A percentile compares a stretch with the other conserved stretches of the same genome.
These are phyloP conservation scores for Pangasius djambal DNA, from an alignment of 2,797 vertebrate species.

Conservation along the genomic window DNA sequence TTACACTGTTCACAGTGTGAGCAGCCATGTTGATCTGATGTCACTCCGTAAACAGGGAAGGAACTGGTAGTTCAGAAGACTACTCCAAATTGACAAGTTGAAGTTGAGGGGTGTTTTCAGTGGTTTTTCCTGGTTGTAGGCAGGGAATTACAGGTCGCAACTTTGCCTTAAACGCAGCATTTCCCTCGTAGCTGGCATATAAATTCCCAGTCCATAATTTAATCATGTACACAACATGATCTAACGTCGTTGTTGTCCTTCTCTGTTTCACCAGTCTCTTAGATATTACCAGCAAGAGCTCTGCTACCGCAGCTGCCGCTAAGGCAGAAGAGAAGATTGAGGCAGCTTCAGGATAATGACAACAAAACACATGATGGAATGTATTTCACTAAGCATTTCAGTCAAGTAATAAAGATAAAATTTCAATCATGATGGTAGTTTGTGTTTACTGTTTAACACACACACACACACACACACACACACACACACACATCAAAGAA, in stretches of 20 bases:
- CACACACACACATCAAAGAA: neutral
- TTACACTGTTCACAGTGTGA: too few relatives aligned
- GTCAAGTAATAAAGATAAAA: neutral
- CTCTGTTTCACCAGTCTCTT: neutral
- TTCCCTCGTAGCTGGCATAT: neutral
- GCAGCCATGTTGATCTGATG: too few relatives aligned
- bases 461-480: neutral
- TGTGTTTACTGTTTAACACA: neutral
- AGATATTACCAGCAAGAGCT: too few relatives aligned
- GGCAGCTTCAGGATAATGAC: rapidly evolving
- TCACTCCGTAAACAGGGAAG: neutral
- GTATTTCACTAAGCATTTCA: neutral
- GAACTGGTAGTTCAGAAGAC: too few relatives aligned
- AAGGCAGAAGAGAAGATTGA: neutral
- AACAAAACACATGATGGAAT: neutral
- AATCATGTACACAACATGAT: neutral
- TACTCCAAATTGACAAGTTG: too few relatives aligned
- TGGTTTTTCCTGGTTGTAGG: neutral
- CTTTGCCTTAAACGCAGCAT: neutral
- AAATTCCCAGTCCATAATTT: neutral
- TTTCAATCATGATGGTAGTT: neutral
- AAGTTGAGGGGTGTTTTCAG: too few relatives aligned
- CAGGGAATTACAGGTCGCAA: neutral
- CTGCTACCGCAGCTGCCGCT: too few relatives aligned
- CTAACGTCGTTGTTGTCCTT: neutral